Evolutionary conservation across 2,888 invertebrate species (phyloP), one percentile per base, ranked within the genome.

Genomic region (Plebejus anna): DNA sequence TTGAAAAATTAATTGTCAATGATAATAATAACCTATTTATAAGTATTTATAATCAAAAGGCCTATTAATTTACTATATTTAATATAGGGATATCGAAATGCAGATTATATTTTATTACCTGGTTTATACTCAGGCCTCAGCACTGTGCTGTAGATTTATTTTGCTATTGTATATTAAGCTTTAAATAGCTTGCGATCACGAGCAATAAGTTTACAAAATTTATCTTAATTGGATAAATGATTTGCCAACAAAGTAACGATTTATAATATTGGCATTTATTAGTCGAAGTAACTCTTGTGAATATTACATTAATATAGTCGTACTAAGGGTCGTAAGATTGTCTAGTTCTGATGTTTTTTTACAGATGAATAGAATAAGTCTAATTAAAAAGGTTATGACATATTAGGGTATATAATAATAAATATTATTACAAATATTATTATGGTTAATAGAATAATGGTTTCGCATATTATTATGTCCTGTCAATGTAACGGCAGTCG

Each of bases 201-300:
- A 66, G 32, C 66, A 32, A 9, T 61, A 32, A 66, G 32, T 36
- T 66, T 13, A 66, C 66, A 66, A 66, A 66, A 66, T 66, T 66
- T 36, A 66, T 66, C 32, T 66, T 66, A 66, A 66, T 66, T 66
- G 66, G 66, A 66, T 66, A 66, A 36, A 66, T 36, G 13, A 66
- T 32, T 66, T 32, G 66, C 66, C 61, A 61, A 28, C 22, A 16
- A 66, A 66, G 66, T 66, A 22, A 28, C 9, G 28, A 28, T 61
- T 28, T 61, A 22, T 61, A 59, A 59, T 59, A 59, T 22, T 59
- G 59, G 22, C 59, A 22, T 59, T 59, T 11, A 47, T 47, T 9
- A 9, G 2, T 47, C 9, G 9, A 47, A 42, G 6, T 38, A 38
- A 38, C 38, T 38, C 38, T 32, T 32, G 32, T 32, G 32, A 32